Base-by-base conservation (phyloP, 2,113 vertebrate species). In the Sinocyclocheilus anshuiensis region DNA sequence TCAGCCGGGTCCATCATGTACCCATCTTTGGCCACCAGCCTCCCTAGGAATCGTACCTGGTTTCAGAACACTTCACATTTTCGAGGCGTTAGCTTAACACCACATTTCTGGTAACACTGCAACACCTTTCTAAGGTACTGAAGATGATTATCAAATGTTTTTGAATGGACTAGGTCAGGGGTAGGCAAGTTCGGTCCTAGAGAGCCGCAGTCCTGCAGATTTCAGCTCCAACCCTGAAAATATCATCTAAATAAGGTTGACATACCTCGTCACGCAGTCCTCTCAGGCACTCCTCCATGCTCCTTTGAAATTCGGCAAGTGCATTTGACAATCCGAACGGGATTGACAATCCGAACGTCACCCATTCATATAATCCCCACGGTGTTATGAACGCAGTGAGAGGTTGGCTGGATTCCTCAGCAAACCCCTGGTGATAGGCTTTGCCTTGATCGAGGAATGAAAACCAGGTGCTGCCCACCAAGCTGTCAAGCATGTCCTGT, bases 51-150 rank as follows among this genome's bases (percentile, higher is more conserved):
- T 42, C 24, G 42, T 26, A 89, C 78, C n/a, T 89, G n/a, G 1
- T 78, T 53, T 57, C 63, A 24, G 29, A 87, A 86, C 7, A 89
- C 9, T 15, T 89, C 83, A 89, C 86, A 89, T 79, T 90, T 90
- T 29, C 26, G n/a, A 5, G 85, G 45, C 2, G 71, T 87, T 42
- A 87, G 5, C 4, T 89, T 84, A 0, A 89, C 57, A 33, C 88
- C 55, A 53, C 89, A 78, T 0, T 26, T 85, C 18, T 87, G 48
- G 11, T 87, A 86, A 22, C 77, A 69, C 7, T 75, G 59, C 11
- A 87, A 26, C 4, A 84, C 53, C 1, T 39, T 72, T 22, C 77
- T 78, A n/a, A 87, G 3, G 16, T 90, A 74, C 6, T 81, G 15
- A 1, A 90, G 24, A 50, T 90, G 80, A 18, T 89, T 6, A 1